phyloP scores from a whole-genome alignment of 1,140 invertebrate species.

The Lordiphosa clarofinis region DNA sequence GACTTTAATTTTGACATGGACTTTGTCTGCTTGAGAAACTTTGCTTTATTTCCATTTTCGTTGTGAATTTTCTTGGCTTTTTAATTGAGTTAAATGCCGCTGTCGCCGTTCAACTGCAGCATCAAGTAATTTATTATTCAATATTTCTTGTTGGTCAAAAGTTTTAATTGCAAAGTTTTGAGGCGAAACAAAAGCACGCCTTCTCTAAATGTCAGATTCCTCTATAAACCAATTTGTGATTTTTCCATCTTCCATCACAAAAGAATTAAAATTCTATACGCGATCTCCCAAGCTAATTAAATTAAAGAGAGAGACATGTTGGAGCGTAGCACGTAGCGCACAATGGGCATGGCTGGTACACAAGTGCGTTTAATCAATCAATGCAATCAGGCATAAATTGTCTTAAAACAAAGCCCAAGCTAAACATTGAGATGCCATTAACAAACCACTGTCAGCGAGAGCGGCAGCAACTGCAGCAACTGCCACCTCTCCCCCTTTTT shows the following conservation, averaged over 20 bases:
- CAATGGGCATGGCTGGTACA: slow-evolving; percentile 7
- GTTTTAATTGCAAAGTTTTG: slow-evolving; percentile 67
- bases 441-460: slow-evolving; percentile 56
- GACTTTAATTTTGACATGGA: slow-evolving; percentile 39
- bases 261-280: slow-evolving; percentile 30
- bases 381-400: slow-evolving; percentile 76
- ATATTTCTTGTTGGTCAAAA: slow-evolving; percentile 47
- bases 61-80: slow-evolving; percentile 1
- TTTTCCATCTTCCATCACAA: background rate
- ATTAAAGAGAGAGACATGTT: too few species aligned
- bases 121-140: slow-evolving; percentile 66
- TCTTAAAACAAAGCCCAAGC: slow-evolving; percentile 66
- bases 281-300: slow-evolving; percentile 42
- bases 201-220: background rate
- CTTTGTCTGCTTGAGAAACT: slow-evolving; percentile 36
- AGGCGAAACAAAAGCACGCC: slow-evolving; percentile 8
- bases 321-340: background rate
- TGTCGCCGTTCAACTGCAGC: slow-evolving; percentile 45
- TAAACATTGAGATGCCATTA: slow-evolving; percentile 77
- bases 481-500: slow-evolving; percentile 12
- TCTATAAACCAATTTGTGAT: background rate
- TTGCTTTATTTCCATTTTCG: slow-evolving; percentile 7
- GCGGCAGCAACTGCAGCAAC: slow-evolving; percentile 47
- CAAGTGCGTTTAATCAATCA: slow-evolving; percentile 73
- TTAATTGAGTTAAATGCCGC: slow-evolving; percentile 33